Conservation (phyloP, 2,113 vertebrate genomes). For the Formicarius rufipectus region DNA sequence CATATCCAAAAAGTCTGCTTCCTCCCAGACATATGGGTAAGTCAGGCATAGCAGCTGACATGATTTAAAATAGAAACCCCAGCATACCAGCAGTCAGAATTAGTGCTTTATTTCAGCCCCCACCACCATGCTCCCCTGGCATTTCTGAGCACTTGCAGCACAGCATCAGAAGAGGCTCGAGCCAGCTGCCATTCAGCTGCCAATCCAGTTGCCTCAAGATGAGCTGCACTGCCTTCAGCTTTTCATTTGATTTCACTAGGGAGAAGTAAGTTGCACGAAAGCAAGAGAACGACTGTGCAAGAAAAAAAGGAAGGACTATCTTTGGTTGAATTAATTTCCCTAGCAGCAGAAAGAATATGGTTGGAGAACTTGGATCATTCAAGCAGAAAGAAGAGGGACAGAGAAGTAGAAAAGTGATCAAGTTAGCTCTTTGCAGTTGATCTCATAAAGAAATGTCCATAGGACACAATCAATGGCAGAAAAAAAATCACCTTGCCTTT, state of each 20-base stretch:
- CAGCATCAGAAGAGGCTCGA: background rate
- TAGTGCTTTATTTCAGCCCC: background rate
- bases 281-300: background rate
- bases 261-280: background rate
- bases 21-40: background rate
- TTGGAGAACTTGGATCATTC: background rate
- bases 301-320: background rate
- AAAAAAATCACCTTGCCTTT: background rate
- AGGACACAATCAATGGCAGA: background rate
- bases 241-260: slow-evolving; percentile 54
- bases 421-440: background rate
- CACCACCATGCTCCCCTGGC: background rate
- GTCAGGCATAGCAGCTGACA: background rate
- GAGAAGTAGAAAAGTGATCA: background rate
- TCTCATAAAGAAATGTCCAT: background rate
- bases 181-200: slow-evolving; percentile 25
- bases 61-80: background rate
- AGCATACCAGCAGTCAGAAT: background rate
- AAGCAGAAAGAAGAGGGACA: background rate
- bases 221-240: slow-evolving; percentile 31
- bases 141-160: slow-evolving; percentile 20
- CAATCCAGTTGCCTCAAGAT: slow-evolving; percentile 27
- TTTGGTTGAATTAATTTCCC: background rate
- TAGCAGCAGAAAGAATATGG: background rate
- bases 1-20: background rate